phyloP scores from a whole-genome alignment of 2,797 vertebrate species.

The Poeciliopsis presidionis region DNA sequence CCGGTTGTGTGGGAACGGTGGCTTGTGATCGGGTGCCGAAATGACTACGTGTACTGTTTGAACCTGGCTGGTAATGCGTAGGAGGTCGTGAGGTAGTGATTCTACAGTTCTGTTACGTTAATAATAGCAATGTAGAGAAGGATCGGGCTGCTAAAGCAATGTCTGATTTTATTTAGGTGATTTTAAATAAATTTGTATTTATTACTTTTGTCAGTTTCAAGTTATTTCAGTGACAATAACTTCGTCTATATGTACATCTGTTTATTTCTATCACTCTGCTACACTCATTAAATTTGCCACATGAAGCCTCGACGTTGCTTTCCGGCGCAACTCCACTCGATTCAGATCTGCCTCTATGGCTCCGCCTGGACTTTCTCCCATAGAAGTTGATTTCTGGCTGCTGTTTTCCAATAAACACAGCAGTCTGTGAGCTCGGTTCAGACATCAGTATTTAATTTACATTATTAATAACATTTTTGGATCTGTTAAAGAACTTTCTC shows the following conservation, averaged over 20 bases:
- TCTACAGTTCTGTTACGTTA: not conserved
- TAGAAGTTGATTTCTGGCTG: not conserved
- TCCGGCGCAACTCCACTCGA: too few species aligned
- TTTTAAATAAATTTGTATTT: not conserved
- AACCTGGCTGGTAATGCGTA: conserved; percentile 70
- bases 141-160: not conserved
- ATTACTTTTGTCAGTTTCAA: not conserved
- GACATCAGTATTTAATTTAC: conserved; percentile 84
- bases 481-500: conserved; percentile 75
- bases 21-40: conserved; percentile 91
- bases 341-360: too few species aligned
- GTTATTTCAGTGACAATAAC: not conserved
- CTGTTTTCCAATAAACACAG: conserved; percentile 33
- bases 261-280: not conserved
- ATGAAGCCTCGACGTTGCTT: not conserved
- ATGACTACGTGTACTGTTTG: conserved; percentile 93
- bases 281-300: not conserved
- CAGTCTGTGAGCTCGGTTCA: conserved; percentile 35
- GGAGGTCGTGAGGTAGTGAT: not conserved
- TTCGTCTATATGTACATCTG: not conserved
- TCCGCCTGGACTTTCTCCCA: too few species aligned
- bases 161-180: not conserved
- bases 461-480: conserved; percentile 80
- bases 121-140: not conserved
- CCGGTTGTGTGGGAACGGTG: conserved; percentile 83